Evolutionary conservation across 2,888 invertebrate genomes (phyloP).

Genomic region (Rhogogaster chlorosoma): DNA sequence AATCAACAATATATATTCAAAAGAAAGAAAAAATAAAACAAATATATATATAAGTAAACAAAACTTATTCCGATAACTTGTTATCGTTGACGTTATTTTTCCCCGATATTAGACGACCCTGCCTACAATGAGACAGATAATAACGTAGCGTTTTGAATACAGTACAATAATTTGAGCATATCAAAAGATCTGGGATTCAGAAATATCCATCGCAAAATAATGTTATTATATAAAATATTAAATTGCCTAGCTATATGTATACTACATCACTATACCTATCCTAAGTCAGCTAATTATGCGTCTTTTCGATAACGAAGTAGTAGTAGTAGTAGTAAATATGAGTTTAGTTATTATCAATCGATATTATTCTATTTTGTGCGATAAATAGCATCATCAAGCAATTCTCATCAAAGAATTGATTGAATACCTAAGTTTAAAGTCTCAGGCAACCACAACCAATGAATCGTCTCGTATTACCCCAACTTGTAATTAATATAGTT

Average conservation of each 20-base stretch:
- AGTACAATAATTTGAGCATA: slow-evolving; percentile 27
- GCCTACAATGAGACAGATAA: background rate
- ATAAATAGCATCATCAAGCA: background rate
- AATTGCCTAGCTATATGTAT: background rate
- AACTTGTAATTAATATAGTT: background rate
- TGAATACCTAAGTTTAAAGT: background rate
- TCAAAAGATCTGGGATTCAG: slow-evolving; percentile 16
- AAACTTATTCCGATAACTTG: background rate
- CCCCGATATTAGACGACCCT: background rate
- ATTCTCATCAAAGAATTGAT: slow-evolving; percentile 1
- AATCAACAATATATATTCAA: background rate
- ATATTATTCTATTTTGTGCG: background rate
- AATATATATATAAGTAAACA: background rate
- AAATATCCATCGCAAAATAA: slow-evolving; percentile 9
- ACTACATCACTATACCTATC: background rate
- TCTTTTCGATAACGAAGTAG: background rate
- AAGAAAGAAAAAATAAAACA: background rate
- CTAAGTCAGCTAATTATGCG: background rate
- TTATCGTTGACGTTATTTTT: slow-evolving; percentile 16
- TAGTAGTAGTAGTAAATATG: background rate
- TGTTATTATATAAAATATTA: background rate
- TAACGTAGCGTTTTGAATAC: background rate
- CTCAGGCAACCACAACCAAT: slow-evolving; percentile 28
- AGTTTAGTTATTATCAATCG: background rate
- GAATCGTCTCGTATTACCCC: background rate